Percentiles rank a stretch among this genome's conserved stretches.
phyloP scores from a whole-genome alignment of 2,113 vertebrate genomes.

The Syngnathus floridae region DNA sequence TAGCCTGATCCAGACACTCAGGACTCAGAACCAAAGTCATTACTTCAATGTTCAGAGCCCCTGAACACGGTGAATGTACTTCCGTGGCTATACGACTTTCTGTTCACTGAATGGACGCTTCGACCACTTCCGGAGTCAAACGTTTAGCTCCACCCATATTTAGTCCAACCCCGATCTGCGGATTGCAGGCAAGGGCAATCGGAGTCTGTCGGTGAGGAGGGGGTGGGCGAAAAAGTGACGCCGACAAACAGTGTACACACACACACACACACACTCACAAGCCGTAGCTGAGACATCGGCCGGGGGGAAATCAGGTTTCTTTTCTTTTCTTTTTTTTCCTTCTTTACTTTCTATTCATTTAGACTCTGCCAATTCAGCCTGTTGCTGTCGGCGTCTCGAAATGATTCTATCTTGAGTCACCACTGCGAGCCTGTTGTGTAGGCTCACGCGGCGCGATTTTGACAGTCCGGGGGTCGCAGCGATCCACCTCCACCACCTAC shows the following conservation, averaged over 20 bases:
- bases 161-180: too few species aligned
- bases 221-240: slow-evolving; percentile 51
- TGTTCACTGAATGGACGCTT: too few species aligned
- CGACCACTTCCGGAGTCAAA: too few species aligned
- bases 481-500: slow-evolving; percentile 40
- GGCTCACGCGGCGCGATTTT: slow-evolving; percentile 67
- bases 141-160: too few species aligned
- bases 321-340: slow-evolving; percentile 56
- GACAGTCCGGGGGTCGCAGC: slow-evolving; percentile 63
- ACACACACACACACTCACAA: slow-evolving; percentile 27
- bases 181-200: slow-evolving; percentile 1
- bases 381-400: neutral
- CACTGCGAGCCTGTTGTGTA: slow-evolving; percentile 27
- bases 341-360: slow-evolving; percentile 56
- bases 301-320: slow-evolving; percentile 51
- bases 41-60: too few species aligned
- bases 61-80: too few species aligned
- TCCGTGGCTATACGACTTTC: too few species aligned
- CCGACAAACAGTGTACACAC: slow-evolving; percentile 33
- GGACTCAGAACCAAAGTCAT: too few species aligned
- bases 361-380: slow-evolving; percentile 43
- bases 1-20: too few species aligned
- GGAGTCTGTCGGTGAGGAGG: slow-evolving; percentile 40
- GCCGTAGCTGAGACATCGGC: slow-evolving; percentile 43
- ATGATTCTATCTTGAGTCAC: neutral